These are phyloP conservation scores for Caenorhabditis elegans DNA, from an alignment of 1,140 invertebrate species.

Conservation along the genomic window DNA sequence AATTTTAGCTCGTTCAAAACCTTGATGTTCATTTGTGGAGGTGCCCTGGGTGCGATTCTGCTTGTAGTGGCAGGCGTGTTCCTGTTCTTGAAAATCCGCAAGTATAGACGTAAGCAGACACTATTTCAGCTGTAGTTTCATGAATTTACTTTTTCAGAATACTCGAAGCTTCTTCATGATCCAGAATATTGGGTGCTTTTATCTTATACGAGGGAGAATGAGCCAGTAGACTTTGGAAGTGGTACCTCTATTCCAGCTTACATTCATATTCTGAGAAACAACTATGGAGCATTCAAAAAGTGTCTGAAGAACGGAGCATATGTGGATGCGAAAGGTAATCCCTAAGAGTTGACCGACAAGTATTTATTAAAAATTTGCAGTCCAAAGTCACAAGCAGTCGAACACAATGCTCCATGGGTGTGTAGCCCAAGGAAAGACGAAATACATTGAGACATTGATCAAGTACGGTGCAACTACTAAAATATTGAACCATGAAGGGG, in stretches of 20 bases:
- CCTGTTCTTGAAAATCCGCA: background rate
- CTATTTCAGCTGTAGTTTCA: background rate
- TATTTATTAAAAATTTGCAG: background rate
- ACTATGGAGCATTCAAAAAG: background rate
- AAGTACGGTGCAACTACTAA: background rate
- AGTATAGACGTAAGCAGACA: background rate
- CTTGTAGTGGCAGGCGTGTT: too few relatives aligned
- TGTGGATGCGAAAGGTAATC: background rate
- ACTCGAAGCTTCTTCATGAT: background rate
- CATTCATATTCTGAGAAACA: background rate
- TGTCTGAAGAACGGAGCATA: background rate
- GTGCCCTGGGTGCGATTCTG: too few relatives aligned
- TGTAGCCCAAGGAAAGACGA: background rate
- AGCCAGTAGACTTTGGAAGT: background rate
- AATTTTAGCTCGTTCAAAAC: too few relatives aligned
- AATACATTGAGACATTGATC: background rate
- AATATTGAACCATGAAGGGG: background rate
- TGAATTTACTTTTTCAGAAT: background rate
- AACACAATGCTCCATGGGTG: background rate
- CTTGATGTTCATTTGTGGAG: too few relatives aligned
- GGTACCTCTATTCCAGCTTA: background rate
- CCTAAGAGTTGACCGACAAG: too few relatives aligned
- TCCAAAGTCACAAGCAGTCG: background rate
- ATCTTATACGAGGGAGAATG: background rate
- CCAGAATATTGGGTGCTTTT: background rate